phyloP scores from a whole-genome alignment of 2,113 vertebrate species.

The Tragelaphus imberbis region DNA sequence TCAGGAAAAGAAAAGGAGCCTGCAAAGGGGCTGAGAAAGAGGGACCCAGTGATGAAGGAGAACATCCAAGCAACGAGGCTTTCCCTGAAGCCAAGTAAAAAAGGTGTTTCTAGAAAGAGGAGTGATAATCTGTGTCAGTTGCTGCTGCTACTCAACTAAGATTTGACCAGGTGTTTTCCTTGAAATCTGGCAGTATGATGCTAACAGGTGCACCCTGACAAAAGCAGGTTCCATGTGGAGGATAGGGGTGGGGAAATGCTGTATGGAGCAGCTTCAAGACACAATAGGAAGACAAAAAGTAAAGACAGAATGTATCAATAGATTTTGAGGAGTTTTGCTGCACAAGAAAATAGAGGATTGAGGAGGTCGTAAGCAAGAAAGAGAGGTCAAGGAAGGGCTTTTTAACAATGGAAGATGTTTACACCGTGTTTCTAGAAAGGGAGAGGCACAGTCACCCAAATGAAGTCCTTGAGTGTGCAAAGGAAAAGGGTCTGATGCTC shows the following conservation, averaged over 20 bases:
- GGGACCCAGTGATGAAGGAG: neutral
- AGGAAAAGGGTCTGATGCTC: too few species aligned
- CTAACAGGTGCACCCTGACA: neutral
- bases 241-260: neutral
- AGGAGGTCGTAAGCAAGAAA: neutral
- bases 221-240: neutral
- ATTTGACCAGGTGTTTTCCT: neutral
- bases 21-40: neutral
- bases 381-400: neutral
- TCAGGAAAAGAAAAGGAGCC: neutral
- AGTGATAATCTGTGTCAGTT: neutral
- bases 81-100: neutral
- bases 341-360: neutral
- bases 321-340: neutral
- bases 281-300: neutral
- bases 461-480: neutral
- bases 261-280: neutral
- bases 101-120: neutral
- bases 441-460: neutral
- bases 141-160: neutral
- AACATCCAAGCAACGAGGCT: neutral
- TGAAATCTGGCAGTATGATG: neutral
- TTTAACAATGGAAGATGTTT: neutral
- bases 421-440: neutral
- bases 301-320: neutral